Evolutionary conservation across 2,113 vertebrate genomes (phyloP), one percentile per base, ranked within the genome.

Genomic region (Galemys pyrenaicus): DNA sequence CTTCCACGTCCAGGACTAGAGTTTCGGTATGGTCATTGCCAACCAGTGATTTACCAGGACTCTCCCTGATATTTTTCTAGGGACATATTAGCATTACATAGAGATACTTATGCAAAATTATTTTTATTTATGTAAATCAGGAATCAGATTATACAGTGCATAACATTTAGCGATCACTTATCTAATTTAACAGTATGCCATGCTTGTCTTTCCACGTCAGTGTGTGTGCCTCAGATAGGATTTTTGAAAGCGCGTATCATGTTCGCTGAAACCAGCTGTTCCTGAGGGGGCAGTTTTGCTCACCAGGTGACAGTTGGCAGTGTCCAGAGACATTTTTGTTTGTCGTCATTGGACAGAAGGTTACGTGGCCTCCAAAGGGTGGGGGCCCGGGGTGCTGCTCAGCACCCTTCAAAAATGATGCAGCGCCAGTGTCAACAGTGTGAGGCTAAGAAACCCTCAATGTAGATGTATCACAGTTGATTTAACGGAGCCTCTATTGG

Each of bases 51-150:
- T 75, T 92, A 56, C 11, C 32, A 37, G 6, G 7, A 87, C 20
- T 68, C 54, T 89, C 41, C 44, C 39, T 80, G 32, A 56, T 56
- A 58, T 92, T 89, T 92, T 1, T 74, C 58, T 30, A 30, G 22
- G 41, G 41, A 87, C 28, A 73, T 65, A 54, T 80, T 78, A 90
- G 35, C 37, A 67, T 80, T 86, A 73, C 65, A 58, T 32, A 65
- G 15, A 84, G 30, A 54, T 83, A 78, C 92, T 49, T 46, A 68
- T 54, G 20, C 64, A 70, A 62, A 68, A 37, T 39, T 60, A 80
- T 71, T 93, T 83, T 87, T 94, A 71, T 90, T 92, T 85, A 82
- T 86, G 30, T 28, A 89, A 89, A 87, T 81, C 30, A 51, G 17
- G 86, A 89, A 83, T 77, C 30, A 51, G 22, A 70, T 95, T 60